phyloP scores from a whole-genome alignment of 1,140 invertebrate species.

The Zophobas atratus region DNA sequence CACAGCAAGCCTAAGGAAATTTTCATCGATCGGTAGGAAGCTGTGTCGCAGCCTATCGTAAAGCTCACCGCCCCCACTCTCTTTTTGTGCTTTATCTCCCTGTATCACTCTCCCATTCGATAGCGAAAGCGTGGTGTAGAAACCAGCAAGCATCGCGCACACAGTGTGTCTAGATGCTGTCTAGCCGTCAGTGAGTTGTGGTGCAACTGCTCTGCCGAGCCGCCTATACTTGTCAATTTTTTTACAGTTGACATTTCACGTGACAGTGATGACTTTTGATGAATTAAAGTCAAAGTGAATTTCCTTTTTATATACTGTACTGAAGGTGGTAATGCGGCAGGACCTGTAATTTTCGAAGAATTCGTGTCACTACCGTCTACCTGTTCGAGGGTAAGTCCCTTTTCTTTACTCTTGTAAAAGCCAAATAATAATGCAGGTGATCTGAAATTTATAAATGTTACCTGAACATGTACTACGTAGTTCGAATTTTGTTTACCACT shows the following conservation, averaged over 20 bases:
- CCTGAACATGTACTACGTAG: too few species aligned
- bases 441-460: too few species aligned
- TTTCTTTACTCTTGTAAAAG: background rate
- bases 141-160: conserved; percentile 15
- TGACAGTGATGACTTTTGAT: conserved; percentile 24
- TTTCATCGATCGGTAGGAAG: conserved; percentile 30
- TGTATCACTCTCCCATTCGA: conserved; percentile 29
- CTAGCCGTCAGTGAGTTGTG: conserved; percentile 26
- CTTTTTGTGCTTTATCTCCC: conserved; percentile 37
- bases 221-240: conserved; percentile 5
- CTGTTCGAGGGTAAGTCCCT: conserved; percentile 12
- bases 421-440: too few species aligned
- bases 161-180: background rate
- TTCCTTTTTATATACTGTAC: background rate
- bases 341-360: conserved; percentile 1
- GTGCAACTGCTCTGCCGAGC: conserved; percentile 1
- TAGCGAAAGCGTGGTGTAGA: conserved; percentile 39
- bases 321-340: conserved; percentile 4
- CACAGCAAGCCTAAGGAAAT: conserved; percentile 10
- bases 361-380: conserved; percentile 10
- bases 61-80: conserved; percentile 32
- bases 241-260: conserved; percentile 18
- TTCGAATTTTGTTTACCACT: too few species aligned
- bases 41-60: conserved; percentile 26
- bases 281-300: conserved; percentile 34